Percentiles rank a stretch among this genome's conserved stretches.
Conservation (phyloP, 2,797 vertebrate species). For the Propithecus deckenii region DNA sequence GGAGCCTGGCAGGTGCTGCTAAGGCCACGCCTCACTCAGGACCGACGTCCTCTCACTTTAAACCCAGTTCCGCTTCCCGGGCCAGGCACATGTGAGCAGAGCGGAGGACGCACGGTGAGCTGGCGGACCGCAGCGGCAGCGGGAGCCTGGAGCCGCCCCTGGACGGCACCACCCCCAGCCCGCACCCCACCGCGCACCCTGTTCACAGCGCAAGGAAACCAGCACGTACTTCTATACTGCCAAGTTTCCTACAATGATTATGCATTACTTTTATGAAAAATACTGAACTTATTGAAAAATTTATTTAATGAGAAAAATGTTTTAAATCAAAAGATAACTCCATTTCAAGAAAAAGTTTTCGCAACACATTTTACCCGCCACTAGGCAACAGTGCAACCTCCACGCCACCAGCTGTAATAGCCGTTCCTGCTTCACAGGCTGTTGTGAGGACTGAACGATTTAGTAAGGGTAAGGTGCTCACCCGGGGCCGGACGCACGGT, state of each 20-base stretch:
- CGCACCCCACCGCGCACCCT: rapidly evolving
- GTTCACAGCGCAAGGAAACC: not conserved
- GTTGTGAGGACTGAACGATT: rapidly evolving
- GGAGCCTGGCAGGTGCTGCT: not conserved
- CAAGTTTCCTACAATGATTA: not conserved
- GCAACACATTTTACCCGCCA: not conserved
- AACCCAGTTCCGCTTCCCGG: not conserved
- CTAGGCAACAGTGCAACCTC: not conserved
- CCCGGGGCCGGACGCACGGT: rapidly evolving
- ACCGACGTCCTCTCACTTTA: not conserved
- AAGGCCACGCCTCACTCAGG: not conserved
- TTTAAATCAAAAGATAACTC: not conserved
- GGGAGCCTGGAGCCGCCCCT: rapidly evolving
- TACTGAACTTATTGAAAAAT: not conserved
- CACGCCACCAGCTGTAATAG: rapidly evolving
- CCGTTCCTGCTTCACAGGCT: rapidly evolving
- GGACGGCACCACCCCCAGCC: not conserved
- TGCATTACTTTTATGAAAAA: not conserved
- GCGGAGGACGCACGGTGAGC: rapidly evolving
- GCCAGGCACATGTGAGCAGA: rapidly evolving
- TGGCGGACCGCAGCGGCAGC: rapidly evolving
- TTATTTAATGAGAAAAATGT: not conserved
- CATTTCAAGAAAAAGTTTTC: not conserved
- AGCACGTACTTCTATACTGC: rapidly evolving
- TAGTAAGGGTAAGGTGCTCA: rapidly evolving